Evolutionary conservation across 2,888 invertebrate species (phyloP).

Genomic region (Marasmarcha lunaedactyla): DNA sequence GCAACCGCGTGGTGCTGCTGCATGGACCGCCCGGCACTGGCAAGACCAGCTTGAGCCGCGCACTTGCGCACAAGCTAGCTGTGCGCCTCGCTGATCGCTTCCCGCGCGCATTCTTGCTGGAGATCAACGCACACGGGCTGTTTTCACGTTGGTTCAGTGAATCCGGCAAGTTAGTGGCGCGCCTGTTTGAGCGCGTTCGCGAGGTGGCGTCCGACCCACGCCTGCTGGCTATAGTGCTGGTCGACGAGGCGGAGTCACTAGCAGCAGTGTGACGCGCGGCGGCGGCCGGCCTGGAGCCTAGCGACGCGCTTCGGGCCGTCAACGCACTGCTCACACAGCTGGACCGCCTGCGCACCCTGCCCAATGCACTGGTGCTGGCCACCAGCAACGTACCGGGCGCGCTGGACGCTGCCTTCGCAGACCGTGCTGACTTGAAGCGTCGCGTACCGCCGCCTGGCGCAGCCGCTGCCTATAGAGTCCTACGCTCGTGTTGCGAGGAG

Average conservation of each 20-base stretch:
- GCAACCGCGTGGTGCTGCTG: constrained; percentile 89
- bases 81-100: constrained; percentile 78
- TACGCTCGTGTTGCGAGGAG: constrained; percentile 84
- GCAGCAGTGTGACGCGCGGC: constrained; percentile 86
- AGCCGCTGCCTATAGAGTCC: constrained; percentile 86
- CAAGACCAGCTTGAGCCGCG: constrained; percentile 96
- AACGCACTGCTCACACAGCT: constrained; percentile 96
- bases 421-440: constrained; percentile 94
- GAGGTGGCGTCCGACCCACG: constrained; percentile 82
- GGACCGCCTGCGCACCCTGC: constrained; percentile 86
- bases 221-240: constrained; percentile 87
- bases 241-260: constrained; percentile 95
- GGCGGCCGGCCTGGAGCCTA: constrained; percentile 84
- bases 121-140: constrained; percentile 96
- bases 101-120: constrained; percentile 82
- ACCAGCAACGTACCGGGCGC: constrained; percentile 96
- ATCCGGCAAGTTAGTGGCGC: constrained; percentile 96
- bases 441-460: constrained; percentile 86
- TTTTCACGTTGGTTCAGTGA: constrained; percentile 99
- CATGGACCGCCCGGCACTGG: constrained; percentile 96
- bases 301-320: constrained; percentile 95
- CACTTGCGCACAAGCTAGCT: constrained; percentile 89
- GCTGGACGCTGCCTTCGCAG: constrained; percentile 95
- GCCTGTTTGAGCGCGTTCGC: constrained; percentile 89
- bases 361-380: constrained; percentile 93